These are phyloP conservation scores for Andricus quercusramuli DNA, from an alignment of 2,888 invertebrate species.

Conservation along the genomic window DNA sequence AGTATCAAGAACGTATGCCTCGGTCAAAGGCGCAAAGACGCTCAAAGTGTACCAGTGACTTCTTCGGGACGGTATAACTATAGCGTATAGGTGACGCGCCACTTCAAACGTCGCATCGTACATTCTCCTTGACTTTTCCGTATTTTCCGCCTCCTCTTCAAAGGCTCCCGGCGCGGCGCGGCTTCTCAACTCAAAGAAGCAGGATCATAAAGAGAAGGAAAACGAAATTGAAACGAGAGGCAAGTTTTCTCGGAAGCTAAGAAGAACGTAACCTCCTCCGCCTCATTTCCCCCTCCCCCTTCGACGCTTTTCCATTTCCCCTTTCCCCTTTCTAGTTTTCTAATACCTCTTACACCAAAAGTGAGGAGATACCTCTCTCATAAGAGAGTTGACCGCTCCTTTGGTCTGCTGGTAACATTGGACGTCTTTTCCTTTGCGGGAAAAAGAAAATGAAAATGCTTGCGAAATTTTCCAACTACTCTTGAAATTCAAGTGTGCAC, in stretches of 20 bases:
- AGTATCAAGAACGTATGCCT: constrained; percentile 55
- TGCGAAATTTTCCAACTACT: not conserved
- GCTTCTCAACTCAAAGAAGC: constrained; percentile 34
- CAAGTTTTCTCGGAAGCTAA: constrained; percentile 60
- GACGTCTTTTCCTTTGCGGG: constrained; percentile 67
- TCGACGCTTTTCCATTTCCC: not conserved
- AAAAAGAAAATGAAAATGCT: not conserved
- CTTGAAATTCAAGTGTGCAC: not conserved
- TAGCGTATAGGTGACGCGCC: constrained; percentile 55
- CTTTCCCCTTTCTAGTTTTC: no score
- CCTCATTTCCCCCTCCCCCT: no score
- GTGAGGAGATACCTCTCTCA: constrained; percentile 58
- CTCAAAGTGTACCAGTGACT: constrained; percentile 63
- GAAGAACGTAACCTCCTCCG: constrained; percentile 9
- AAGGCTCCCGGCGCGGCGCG: no score
- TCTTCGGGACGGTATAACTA: constrained; percentile 1
- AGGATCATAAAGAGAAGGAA: constrained; percentile 56
- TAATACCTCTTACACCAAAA: constrained; percentile 41
- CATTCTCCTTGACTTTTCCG: constrained; percentile 46
- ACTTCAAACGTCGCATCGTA: constrained; percentile 54
- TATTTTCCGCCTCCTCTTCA: no score
- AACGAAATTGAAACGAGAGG: constrained; percentile 74
- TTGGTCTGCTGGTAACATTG: constrained; percentile 69
- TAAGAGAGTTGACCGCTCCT: constrained; percentile 69
- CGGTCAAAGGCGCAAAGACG: constrained; percentile 51